Conservation (phyloP, 1,140 invertebrate genomes). For the Chrysopa pallens region DNA sequence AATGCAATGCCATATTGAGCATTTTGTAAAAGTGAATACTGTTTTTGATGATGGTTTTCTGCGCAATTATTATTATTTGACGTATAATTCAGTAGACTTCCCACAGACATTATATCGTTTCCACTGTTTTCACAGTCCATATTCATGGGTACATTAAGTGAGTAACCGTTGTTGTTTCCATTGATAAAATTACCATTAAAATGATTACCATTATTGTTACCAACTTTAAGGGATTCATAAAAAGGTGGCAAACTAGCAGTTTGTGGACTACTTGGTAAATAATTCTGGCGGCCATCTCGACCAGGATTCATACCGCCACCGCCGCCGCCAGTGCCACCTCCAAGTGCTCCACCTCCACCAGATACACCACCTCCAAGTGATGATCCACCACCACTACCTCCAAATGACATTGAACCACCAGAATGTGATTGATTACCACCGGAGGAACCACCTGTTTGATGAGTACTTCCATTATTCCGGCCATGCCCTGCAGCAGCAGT, state of each 20-base stretch:
- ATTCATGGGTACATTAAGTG: conserved; percentile 37
- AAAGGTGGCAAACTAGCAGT: conserved; percentile 67
- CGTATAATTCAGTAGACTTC: conserved; percentile 16
- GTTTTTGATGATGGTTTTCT: conserved; percentile 27
- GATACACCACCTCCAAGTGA: conserved; percentile 24
- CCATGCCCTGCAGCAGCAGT: conserved; percentile 59
- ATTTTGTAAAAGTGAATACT: conserved; percentile 66
- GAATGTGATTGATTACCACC: conserved; percentile 30
- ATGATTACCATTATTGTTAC: conserved; percentile 37
- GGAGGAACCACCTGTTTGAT: conserved; percentile 22
- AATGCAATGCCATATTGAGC: conserved; percentile 58
- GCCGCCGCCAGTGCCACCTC: conserved; percentile 43
- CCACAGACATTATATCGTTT: conserved; percentile 27
- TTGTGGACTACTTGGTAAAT: conserved; percentile 65
- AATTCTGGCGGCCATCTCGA: conserved; percentile 56
- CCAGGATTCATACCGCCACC: conserved; percentile 47
- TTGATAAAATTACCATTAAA: conserved; percentile 24
- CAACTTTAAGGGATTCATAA: conserved; percentile 64
- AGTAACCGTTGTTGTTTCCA: conserved; percentile 32
- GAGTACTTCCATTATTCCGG: conserved; percentile 34
- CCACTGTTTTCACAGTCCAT: conserved; percentile 56
- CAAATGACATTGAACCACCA: conserved; percentile 25
- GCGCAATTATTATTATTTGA: conserved; percentile 28
- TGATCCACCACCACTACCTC: conserved; percentile 26
- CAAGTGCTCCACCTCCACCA: conserved; percentile 34